phyloP scores from a whole-genome alignment of 2,888 invertebrate species.

The Cyrtodaria siliqua region DNA sequence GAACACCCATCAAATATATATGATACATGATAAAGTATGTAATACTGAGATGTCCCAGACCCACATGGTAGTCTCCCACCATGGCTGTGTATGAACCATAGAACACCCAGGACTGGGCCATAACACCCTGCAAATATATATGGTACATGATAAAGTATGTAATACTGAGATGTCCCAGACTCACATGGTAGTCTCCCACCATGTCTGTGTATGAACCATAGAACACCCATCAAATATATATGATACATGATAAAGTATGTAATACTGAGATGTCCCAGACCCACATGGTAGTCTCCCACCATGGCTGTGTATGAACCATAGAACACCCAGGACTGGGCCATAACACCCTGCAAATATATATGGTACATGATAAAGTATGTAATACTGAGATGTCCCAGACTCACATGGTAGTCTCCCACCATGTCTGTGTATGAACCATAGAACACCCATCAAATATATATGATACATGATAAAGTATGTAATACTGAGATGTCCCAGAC shows the following conservation, averaged over 20 bases:
- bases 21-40: too few species aligned
- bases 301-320: slow-evolving; percentile 65
- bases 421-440: slow-evolving; percentile 65
- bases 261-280: slow-evolving; percentile 71
- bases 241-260: too few species aligned
- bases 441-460: slow-evolving; percentile 76
- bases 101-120: slow-evolving; percentile 71
- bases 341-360: slow-evolving; percentile 73
- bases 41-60: slow-evolving; percentile 71
- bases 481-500: slow-evolving; percentile 71
- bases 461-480: too few species aligned
- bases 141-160: too few species aligned
- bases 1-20: slow-evolving; percentile 76
- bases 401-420: slow-evolving; percentile 60
- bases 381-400: slow-evolving; percentile 71
- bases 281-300: slow-evolving; percentile 60
- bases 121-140: slow-evolving; percentile 73
- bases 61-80: slow-evolving; percentile 60
- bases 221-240: slow-evolving; percentile 76
- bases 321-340: slow-evolving; percentile 71
- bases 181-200: slow-evolving; percentile 60
- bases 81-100: slow-evolving; percentile 65
- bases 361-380: too few species aligned
- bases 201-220: slow-evolving; percentile 65
- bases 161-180: slow-evolving; percentile 71